Evolutionary conservation across 1,140 invertebrate genomes (phyloP), one percentile per base, ranked within the genome.

Genomic region (Chionoecetes opilio): DNA sequence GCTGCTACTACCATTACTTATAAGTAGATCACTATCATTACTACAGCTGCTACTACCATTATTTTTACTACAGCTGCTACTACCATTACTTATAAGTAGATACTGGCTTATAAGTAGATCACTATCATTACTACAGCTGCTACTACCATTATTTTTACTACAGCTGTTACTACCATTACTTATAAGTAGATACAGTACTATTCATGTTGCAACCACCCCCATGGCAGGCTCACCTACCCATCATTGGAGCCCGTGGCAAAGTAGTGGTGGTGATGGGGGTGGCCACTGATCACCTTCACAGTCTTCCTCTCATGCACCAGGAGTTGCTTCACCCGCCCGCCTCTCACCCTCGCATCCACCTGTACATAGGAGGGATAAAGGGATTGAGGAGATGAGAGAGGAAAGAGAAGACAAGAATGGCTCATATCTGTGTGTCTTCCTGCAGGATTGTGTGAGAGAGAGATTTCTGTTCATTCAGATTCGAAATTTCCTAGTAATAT

Each of bases 241-340:
- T 91, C 85, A 87, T 32, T 37, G 14, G 86, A 93, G 9, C 90
- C 82, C 3, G 95, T 92, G 2, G 90, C 95, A 92, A 89, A 94
- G 38, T 96, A 96, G 26, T 96, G 85, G 11, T 21, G 14, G 9
- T 87, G 85, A 11, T 46, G 37, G 63, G 95, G 95, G n/a, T 96
- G 95, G 2, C 41, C 93, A 1, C 92, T 89, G 9, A 96, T 92
- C 14, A 94, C 90, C 37, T 96, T 96, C 14, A 96, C 88, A 37
- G 21, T 87, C 75, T 91, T 94, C 17, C 35, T 26, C 14, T 94
- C 84, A 29, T 94, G 93, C 21, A 94, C 93, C 29, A 46, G 9
- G 38, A 34, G 53, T 11, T 84, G 26, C 35, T 34, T 35, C 8
- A 86, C 38, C 0, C n/a, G 46, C 26, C 88, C 82, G 17, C 29